Conservation (phyloP, 2,888 invertebrate genomes). For the Chaetoderma sp. region DNA sequence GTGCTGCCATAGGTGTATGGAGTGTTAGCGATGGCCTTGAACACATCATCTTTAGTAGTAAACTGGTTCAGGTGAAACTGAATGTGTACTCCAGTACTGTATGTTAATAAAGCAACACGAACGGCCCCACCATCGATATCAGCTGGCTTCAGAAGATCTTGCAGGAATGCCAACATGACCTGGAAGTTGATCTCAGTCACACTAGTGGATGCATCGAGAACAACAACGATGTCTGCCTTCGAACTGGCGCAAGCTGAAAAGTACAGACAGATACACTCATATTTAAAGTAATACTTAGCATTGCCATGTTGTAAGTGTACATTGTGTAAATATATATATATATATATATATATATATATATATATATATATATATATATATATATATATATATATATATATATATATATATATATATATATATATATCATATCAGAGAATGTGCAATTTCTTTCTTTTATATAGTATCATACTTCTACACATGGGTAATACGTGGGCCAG, state of each 20-base stretch:
- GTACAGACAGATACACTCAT: too few species aligned
- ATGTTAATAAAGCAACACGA: slow-evolving; percentile 53
- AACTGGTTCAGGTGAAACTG: slow-evolving; percentile 53
- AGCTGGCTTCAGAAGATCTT: slow-evolving; percentile 48
- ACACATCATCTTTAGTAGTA: slow-evolving; percentile 41
- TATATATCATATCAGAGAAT: too few species aligned
- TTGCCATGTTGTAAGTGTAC: too few species aligned
- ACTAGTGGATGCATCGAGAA: slow-evolving; percentile 61
- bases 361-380: too few species aligned
- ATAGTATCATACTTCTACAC: too few species aligned
- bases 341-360: too few species aligned
- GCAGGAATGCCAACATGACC: slow-evolving; percentile 48
- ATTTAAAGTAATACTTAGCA: too few species aligned
- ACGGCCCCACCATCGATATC: slow-evolving; percentile 53
- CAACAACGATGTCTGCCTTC: slow-evolving; percentile 51
- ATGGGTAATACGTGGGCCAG: too few species aligned
- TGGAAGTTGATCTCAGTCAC: slow-evolving; percentile 52
- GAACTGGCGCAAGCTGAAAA: slow-evolving; percentile 20
- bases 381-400: too few species aligned
- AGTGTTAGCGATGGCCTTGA: slow-evolving; percentile 48
- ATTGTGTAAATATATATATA: too few species aligned
- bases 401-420: too few species aligned
- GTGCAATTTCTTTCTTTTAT: too few species aligned
- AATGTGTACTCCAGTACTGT: slow-evolving; percentile 49
- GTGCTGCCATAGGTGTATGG: slow-evolving; percentile 58